Base-by-base conservation (phyloP, 1,140 invertebrate genomes). In the Saccostrea echinata region DNA sequence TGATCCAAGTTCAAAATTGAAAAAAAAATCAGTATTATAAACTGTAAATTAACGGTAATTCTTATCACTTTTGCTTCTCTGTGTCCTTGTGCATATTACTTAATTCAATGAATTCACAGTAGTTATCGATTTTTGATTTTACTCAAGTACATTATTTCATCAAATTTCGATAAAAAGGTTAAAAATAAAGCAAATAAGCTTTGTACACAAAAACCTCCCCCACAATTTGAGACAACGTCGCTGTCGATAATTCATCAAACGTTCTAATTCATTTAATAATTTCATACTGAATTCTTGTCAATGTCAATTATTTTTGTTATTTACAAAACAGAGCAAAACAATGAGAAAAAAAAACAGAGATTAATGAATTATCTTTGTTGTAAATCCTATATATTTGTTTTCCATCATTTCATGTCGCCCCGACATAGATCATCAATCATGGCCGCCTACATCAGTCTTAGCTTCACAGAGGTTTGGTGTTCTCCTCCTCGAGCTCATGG, bases 321-420 rank as follows among this genome's bases (percentile, higher is more conserved):
- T 76, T 9, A 33, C 27, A 9, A 76, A 76, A 30, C 33, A 30
- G 27, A 76, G 68, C 24, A 76, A 76, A 33, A 57, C 21, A 57
- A 57, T 55, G 11, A 12, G 9, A 71, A 76, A 76, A 76, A 76
- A 16, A 76, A 0, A 27, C 12, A 30, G 30, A 33, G 68, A 76
- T 76, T 30, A 76, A 76, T 76, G 68, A 76, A n/a, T 76, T 76
- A 33, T 24, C 68, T 16, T 76, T 33, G 68, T 76, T 76, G 16
- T 76, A 76, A 30, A 76, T 30, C 68, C 3, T 33, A 27, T 33
- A 76, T 27, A 76, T 13, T 33, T 76, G 68, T 16, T 13, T 30
- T 30, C 68, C 3, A 76, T 76, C 13, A 18, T 30, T 64, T 21
- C 24, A 76, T 76, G 68, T 76, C 68, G 30, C 27, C 13, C 27